These are phyloP conservation scores for Morone chrysops DNA, from an alignment of 2,113 vertebrate genomes.

Conservation along the genomic window DNA sequence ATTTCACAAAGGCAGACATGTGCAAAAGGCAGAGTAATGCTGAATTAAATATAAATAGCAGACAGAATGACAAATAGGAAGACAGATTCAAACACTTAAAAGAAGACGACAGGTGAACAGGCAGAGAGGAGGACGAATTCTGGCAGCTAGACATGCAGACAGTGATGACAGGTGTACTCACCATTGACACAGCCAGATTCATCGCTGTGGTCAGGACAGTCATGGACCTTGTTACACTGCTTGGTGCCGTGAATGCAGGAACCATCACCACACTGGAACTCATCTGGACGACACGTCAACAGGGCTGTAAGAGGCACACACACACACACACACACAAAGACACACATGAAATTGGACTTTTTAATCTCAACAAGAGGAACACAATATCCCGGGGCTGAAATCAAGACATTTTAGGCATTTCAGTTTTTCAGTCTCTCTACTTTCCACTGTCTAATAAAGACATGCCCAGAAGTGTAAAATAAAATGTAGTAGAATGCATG, in stretches of 20 bases:
- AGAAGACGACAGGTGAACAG: not conserved
- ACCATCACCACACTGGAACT: conserved; percentile 94
- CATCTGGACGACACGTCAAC: conserved; percentile 91
- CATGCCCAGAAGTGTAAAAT: not conserved
- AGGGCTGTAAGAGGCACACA: conserved; percentile 80
- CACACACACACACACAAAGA: conserved; percentile 29
- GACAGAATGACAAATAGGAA: not conserved
- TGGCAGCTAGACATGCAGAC: conserved; percentile 5
- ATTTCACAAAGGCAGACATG: not conserved
- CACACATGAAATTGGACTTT: conserved; percentile 30
- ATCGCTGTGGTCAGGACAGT: conserved; percentile 93
- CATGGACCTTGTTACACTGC: conserved; percentile 91
- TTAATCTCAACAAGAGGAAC: conserved; percentile 26
- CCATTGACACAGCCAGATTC: conserved; percentile 94
- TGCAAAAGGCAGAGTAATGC: not conserved
- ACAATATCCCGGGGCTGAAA: not conserved
- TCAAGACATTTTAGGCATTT: not conserved
- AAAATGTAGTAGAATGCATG: not conserved
- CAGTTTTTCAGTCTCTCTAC: not conserved
- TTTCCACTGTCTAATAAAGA: not conserved
- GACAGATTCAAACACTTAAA: not conserved
- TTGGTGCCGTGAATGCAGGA: conserved; percentile 92
- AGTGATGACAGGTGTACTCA: conserved; percentile 69
- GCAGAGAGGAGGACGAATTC: not conserved
- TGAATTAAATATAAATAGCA: not conserved